phyloP scores from a whole-genome alignment of 2,888 invertebrate species.

The Eristalinus aeneus region DNA sequence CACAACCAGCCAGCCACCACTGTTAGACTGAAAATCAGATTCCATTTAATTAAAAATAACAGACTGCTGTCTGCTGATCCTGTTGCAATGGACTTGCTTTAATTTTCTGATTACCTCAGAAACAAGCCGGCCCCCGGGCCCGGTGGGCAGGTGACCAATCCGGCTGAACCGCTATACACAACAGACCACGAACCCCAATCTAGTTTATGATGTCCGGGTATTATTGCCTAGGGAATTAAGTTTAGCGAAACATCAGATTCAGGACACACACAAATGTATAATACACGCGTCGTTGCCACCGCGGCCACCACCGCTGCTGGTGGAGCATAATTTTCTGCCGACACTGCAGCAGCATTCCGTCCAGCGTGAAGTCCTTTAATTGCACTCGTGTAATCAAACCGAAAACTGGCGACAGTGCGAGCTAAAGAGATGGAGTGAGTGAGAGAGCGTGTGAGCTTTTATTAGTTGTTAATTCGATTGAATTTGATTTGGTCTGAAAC shows the following conservation, averaged over 20 bases:
- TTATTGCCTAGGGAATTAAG: constrained; percentile 1
- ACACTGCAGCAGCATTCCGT: constrained; percentile 2
- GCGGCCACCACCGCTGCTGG: constrained; percentile 9
- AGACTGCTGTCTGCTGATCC: constrained; percentile 6
- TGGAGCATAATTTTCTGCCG: constrained; percentile 31
- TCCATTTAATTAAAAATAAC: constrained; percentile 20
- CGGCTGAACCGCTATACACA: background rate
- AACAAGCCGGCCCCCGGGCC: background rate
- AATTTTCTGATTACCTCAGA: constrained; percentile 15
- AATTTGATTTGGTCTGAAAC: constrained; percentile 62
- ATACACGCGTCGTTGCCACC: constrained; percentile 10
- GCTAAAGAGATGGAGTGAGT: background rate
- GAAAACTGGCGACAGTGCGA: background rate
- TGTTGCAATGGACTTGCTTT: constrained; percentile 4
- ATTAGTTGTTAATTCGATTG: constrained; percentile 69
- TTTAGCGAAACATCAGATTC: constrained; percentile 9
- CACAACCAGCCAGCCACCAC: background rate
- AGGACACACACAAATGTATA: constrained; percentile 7
- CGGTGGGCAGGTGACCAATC: background rate
- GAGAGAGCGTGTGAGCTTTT: constrained; percentile 46
- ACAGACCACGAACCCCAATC: constrained; percentile 37
- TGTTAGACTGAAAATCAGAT: constrained; percentile 8
- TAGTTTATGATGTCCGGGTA: constrained; percentile 42
- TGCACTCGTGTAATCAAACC: constrained; percentile 33
- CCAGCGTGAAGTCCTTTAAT: constrained; percentile 46